Conservation (phyloP, 2,888 invertebrate genomes). For the Lasioglossum pauxillum region DNA sequence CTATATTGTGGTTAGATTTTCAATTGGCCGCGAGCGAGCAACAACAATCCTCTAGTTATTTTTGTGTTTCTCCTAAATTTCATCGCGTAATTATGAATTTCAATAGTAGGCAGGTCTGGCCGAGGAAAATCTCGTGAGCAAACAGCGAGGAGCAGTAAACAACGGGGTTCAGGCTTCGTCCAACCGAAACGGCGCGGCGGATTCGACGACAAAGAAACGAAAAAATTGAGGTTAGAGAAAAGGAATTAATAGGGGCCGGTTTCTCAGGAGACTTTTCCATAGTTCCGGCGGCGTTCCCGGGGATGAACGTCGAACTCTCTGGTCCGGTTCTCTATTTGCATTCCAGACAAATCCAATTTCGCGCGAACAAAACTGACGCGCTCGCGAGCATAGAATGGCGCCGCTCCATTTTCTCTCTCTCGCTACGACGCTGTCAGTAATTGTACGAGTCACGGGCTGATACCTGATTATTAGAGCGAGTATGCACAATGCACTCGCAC, state of each 20-base stretch:
- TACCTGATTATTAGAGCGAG: constrained; percentile 65
- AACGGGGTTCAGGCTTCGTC: neutral
- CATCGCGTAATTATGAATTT: neutral
- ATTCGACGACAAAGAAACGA: neutral
- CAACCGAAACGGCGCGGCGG: neutral
- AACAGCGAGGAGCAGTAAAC: neutral
- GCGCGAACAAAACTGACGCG: constrained; percentile 72
- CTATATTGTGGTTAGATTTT: no score
- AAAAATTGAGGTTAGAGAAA: constrained; percentile 17
- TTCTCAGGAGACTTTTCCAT: constrained; percentile 41
- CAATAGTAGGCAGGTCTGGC: neutral
- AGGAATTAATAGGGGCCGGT: constrained; percentile 41
- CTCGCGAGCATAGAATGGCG: constrained; percentile 46
- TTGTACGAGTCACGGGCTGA: constrained; percentile 65
- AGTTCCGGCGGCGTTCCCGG: constrained; percentile 14
- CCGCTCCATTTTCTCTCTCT: constrained; percentile 59
- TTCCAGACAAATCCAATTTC: constrained; percentile 77
- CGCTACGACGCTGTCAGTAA: constrained; percentile 58
- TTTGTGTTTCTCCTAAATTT: neutral
- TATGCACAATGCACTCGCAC: constrained; percentile 22
- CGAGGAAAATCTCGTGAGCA: neutral
- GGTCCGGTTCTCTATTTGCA: constrained; percentile 75
- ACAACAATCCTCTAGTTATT: no score
- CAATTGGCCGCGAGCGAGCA: no score
- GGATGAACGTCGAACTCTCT: constrained; percentile 51